Conservation (phyloP, 2,888 invertebrate genomes). For the Hemithea aestivaria region DNA sequence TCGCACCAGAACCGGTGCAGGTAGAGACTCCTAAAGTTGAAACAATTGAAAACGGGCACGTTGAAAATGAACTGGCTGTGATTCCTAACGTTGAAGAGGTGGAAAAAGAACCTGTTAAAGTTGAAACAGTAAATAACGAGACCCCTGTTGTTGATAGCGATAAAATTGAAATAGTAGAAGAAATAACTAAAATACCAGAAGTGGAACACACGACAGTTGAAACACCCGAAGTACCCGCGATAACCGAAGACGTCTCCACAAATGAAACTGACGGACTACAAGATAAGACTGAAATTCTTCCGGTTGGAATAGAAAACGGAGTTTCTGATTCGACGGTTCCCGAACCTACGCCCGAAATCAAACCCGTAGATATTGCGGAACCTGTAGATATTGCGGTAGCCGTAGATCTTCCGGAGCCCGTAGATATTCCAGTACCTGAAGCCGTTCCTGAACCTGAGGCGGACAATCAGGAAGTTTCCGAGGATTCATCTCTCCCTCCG, state of each 20-base stretch:
- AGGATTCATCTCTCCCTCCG: conserved; percentile 46
- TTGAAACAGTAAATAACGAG: conserved; percentile 10
- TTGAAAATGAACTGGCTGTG: too few species aligned
- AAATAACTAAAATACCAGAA: conserved; percentile 1
- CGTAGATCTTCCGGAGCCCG: conserved; percentile 3
- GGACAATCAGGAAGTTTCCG: conserved; percentile 24
- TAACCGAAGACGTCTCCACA: conserved; percentile 1
- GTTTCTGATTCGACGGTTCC: conserved; percentile 1
- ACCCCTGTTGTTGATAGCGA: conserved; percentile 7
- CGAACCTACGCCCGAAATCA: not conserved
- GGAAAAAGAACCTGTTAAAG: conserved; percentile 11
- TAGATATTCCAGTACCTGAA: conserved; percentile 8
- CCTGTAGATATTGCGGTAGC: conserved; percentile 8
- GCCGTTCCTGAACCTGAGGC: conserved; percentile 8
- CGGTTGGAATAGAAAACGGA: not conserved
- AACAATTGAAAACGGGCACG: too few species aligned
- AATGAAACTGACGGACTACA: conserved; percentile 1
- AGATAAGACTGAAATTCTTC: conserved; percentile 2
- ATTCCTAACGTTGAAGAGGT: conserved; percentile 13
- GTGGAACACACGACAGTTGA: not conserved
- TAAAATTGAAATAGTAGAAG: conserved; percentile 4
- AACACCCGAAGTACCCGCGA: not conserved
- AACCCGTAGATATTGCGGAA: conserved; percentile 6
- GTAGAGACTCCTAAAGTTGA: too few species aligned
- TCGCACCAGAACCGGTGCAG: conserved; percentile 6